Percentiles rank a stretch among this genome's conserved stretches.
These are phyloP conservation scores for Laticauda colubrina DNA, from an alignment of 2,113 vertebrate species.

Conservation along the genomic window DNA sequence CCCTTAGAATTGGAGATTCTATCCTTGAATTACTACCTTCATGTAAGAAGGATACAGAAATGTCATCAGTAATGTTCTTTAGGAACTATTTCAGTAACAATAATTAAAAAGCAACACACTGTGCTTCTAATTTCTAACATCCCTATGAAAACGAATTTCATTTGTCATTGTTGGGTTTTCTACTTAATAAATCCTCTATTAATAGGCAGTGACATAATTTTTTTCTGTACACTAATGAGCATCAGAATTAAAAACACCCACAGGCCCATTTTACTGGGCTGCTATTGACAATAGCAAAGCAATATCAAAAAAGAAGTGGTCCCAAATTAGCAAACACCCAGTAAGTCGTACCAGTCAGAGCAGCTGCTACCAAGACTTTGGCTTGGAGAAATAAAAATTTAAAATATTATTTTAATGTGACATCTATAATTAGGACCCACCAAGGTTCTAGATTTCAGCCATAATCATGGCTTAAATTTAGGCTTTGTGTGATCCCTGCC, in stretches of 20 bases:
- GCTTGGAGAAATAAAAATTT: not conserved
- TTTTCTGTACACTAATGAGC: not conserved
- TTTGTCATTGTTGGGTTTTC: not conserved
- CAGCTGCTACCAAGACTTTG: not conserved
- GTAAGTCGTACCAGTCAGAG: not conserved
- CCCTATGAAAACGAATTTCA: not conserved
- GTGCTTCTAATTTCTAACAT: not conserved
- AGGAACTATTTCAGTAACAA: not conserved
- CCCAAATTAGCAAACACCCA: not conserved
- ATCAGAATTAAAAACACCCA: conserved; percentile 25
- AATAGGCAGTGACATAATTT: not conserved
- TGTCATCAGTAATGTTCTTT: not conserved
- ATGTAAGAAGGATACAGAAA: not conserved
- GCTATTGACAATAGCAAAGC: not conserved
- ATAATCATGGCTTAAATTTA: not conserved
- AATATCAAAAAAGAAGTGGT: not conserved
- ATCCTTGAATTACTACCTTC: not conserved
- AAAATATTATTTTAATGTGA: not conserved
- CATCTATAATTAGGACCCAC: not conserved
- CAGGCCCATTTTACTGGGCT: conserved; percentile 2
- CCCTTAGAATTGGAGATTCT: not conserved
- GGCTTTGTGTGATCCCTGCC: not conserved
- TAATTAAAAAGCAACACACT: not conserved
- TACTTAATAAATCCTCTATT: not conserved
- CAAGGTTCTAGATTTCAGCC: not conserved